Base-by-base conservation (phyloP, 2,113 vertebrate genomes). In the Semnopithecus entellus region DNA sequence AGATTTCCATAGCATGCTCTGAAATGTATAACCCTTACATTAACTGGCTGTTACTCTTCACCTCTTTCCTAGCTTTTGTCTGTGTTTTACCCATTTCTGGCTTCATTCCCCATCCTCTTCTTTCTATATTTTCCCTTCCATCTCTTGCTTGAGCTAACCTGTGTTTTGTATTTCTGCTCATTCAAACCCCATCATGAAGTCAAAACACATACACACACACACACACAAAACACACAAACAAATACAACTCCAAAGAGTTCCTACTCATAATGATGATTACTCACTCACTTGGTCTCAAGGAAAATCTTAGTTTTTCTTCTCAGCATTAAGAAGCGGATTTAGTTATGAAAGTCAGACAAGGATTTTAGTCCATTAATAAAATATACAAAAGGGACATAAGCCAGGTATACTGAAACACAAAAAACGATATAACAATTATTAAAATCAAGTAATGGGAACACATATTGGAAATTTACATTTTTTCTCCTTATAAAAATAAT, bases 351-450 rank as follows among this genome's bases (percentile, higher is more conserved):
- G 13, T 75, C 10, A 73, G 52, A 50, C 0, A 52, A 75, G 38
- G 85, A 94, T 70, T 95, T 95, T 70, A 90, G 66, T 64, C 70
- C 40, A 61, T 78, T 66, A 90, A 87, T 76, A 91, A 81, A 94
- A 86, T 61, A 92, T 55, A 14, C 12, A 66, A 96, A 92, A 68
- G 12, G 9, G 14, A 88, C 22, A 88, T 20, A 84, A 50, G 79
- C 59, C 16, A 91, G 50, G 55, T 5, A 85, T 43, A 50, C 9
- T 78, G 17, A 72, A 91, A 95, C 25, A 86, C 16, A 83, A 88
- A 79, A 84, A 93, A 35, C 5, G 55, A 43, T 25, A 72, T 14
- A 14, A 78, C 52, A 50, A n/a, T 13, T 4, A 32, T 91, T 91
- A 76, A 89, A 80, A 76, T 32, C 76, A 81, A 32, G 25, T 52